Base-by-base conservation (phyloP, 1,140 invertebrate genomes). In the Zophobas morio region DNA sequence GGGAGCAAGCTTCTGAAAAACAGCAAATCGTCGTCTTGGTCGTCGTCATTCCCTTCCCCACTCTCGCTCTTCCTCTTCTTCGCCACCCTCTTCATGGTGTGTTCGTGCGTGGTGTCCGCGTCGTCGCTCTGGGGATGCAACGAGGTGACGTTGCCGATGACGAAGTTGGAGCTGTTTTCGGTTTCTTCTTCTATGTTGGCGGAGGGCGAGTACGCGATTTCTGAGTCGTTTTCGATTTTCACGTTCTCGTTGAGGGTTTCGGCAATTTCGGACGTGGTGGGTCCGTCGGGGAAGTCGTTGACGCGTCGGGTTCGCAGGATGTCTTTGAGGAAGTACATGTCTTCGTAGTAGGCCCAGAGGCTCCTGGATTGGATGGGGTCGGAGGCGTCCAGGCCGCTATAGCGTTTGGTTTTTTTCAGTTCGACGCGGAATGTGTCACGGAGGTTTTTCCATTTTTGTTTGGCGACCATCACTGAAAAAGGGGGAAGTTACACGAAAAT, bases 381-480 rank as follows among this genome's bases (percentile, higher is more conserved):
- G 33, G 39, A 8, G 3, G 47, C 40, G 1, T 57, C 56, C 5
- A 8, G 6, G n/a, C 4, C 32, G 39, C 49, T 73, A 46, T 73
- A 73, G 2, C n/a, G 39, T 20, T 36, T 37, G 1, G 36, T 75
- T 47, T 88, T 88, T 60, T 87, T 88, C 34, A 88, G 66, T 54
- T 88, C 88, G 1, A 85, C 86, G 6, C 87, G 85, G 57, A 88
- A 88, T 0, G 88, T 88, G 53, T 88, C 88, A 56, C 85, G 80
- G 2, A 88, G 80, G 71, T 85, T 87, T 82, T 87, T 89, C 89
- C 86, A 89, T 82, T 87, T 90, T 37, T 86, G 83, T 78, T 87
- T 88, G 6, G 73, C 72, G 75, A 66, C 70, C n/a, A 46, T 53
- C 20, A 49, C 40, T 60, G 53, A 42, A 75, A 54, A 49, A 20